Evolutionary conservation across 2,113 vertebrate genomes (phyloP).

Genomic region (Bucco capensis): DNA sequence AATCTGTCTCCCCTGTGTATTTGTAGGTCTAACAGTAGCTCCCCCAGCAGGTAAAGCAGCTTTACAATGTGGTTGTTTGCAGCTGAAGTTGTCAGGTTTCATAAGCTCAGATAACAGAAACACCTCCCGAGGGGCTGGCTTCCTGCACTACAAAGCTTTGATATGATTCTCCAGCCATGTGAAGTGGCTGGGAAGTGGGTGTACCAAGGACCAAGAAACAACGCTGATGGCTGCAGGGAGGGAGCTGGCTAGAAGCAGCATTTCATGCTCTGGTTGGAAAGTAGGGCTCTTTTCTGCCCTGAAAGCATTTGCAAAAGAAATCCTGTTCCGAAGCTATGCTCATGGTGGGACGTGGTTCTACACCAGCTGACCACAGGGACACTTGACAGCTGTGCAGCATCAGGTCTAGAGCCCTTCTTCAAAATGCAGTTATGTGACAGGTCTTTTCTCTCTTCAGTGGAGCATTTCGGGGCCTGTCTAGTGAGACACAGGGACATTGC

Average conservation of each 20-base stretch:
- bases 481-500: not conserved
- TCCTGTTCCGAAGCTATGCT: fast-evolving
- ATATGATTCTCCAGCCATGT: fast-evolving
- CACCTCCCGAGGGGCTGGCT: not conserved
- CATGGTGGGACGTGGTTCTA: fast-evolving
- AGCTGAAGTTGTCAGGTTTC: not conserved
- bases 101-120: not conserved
- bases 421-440: not conserved
- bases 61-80: not conserved
- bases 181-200: not conserved
- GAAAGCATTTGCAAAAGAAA: not conserved
- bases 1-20: not conserved
- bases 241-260: not conserved
- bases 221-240: fast-evolving
- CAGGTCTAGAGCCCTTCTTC: not conserved
- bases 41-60: not conserved
- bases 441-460: not conserved
- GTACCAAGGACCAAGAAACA: not conserved
- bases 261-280: not conserved
- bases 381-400: not conserved
- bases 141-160: fast-evolving
- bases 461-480: not conserved
- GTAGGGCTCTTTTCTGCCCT: not conserved
- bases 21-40: not conserved
- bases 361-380: not conserved